Conservation (phyloP, 2,888 invertebrate species). For the Acleris cristana region DNA sequence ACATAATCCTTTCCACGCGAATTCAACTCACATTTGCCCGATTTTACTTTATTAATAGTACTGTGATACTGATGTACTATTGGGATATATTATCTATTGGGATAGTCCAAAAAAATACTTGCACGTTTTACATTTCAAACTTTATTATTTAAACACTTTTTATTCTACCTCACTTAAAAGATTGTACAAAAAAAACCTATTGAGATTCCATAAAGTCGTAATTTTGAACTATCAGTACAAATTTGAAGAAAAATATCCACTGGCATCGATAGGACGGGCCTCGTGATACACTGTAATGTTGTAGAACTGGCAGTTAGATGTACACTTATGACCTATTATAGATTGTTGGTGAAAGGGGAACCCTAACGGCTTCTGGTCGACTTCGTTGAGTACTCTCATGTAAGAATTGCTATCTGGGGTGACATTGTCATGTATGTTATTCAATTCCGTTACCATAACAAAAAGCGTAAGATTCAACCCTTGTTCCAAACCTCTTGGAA, state of each 20-base stretch:
- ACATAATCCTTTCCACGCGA: too few species aligned
- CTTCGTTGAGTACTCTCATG: slow-evolving; percentile 49
- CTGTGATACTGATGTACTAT: too few species aligned
- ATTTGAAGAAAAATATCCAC: slow-evolving; percentile 60
- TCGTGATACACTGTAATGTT: slow-evolving; percentile 67
- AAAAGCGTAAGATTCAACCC: slow-evolving; percentile 72
- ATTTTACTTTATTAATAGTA: too few species aligned
- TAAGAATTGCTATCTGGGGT: slow-evolving; percentile 49
- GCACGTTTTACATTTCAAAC: too few species aligned
- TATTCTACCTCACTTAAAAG: too few species aligned
- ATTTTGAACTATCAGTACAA: slow-evolving; percentile 47
- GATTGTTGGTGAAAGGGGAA: slow-evolving; percentile 73
- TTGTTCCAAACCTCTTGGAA: slow-evolving; percentile 65
- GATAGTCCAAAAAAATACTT: too few species aligned
- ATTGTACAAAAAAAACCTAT: too few species aligned
- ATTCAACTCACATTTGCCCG: too few species aligned
- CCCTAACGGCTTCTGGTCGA: slow-evolving; percentile 66
- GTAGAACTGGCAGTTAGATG: slow-evolving; percentile 67
- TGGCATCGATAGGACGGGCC: slow-evolving; percentile 47
- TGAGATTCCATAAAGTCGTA: too few species aligned
- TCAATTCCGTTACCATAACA: slow-evolving; percentile 60
- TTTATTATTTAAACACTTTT: too few species aligned
- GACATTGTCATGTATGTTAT: slow-evolving; percentile 46
- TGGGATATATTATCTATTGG: too few species aligned
- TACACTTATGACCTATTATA: slow-evolving; percentile 47